phyloP scores from a whole-genome alignment of 1,140 invertebrate species.

The Copidosoma floridanum region DNA sequence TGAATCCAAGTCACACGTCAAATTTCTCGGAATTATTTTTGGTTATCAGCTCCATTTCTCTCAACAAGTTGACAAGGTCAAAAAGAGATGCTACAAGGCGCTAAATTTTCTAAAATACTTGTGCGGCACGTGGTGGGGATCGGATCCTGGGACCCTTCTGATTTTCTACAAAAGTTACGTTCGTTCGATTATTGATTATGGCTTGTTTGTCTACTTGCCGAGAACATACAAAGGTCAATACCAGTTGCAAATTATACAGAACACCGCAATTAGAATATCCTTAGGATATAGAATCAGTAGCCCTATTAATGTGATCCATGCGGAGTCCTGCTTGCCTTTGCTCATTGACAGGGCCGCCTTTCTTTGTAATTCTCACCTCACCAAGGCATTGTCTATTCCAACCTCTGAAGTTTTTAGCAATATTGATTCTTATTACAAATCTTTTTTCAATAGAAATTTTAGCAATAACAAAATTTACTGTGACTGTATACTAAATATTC shows the following conservation, averaged over 20 bases:
- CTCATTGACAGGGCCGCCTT: not conserved
- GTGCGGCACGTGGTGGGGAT: constrained; percentile 15
- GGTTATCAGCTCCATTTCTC: too few species aligned
- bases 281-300: constrained; percentile 17
- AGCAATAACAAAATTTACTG: too few species aligned
- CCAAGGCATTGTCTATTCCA: not conserved
- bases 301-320: too few species aligned
- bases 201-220: constrained; percentile 4
- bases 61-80: too few species aligned
- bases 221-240: too few species aligned
- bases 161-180: constrained; percentile 18
- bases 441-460: too few species aligned
- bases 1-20: too few species aligned
- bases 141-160: not conserved
- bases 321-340: constrained; percentile 14
- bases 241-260: too few species aligned
- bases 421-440: too few species aligned
- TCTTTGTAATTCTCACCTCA: not conserved
- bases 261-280: constrained; percentile 1
- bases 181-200: constrained; percentile 19
- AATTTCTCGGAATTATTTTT: too few species aligned
- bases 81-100: constrained; percentile 5
- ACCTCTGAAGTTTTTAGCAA: too few species aligned
- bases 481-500: too few species aligned
- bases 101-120: constrained; percentile 16